Conservation (phyloP, 2,797 vertebrate species). For the Mionectes olivaceus region DNA sequence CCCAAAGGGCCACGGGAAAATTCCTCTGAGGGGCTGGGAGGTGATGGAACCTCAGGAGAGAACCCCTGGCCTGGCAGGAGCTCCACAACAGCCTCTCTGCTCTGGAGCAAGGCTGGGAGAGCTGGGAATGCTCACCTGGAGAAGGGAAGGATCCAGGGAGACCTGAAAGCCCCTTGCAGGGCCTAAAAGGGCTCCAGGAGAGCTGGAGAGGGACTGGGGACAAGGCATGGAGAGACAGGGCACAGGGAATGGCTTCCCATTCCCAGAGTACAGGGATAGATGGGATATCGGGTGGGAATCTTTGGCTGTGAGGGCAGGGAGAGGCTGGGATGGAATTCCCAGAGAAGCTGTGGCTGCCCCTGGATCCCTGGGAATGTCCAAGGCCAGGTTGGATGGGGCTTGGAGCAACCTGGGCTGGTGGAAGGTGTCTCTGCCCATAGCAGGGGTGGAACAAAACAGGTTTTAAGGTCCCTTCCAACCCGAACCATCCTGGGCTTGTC, state of each 20-base stretch:
- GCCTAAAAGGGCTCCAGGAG: not conserved
- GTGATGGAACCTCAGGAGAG: not conserved
- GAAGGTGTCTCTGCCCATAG: not conserved
- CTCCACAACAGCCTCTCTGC: no score
- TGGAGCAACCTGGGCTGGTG: fast-evolving
- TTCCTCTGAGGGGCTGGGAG: not conserved
- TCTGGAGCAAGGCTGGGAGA: not conserved
- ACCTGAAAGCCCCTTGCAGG: not conserved
- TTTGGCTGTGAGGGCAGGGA: not conserved
- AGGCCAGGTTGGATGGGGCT: not conserved
- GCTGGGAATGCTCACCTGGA: not conserved
- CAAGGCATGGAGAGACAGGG: not conserved
- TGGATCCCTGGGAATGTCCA: fast-evolving
- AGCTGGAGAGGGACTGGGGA: not conserved
- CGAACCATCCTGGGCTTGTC: not conserved
- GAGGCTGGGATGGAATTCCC: no score
- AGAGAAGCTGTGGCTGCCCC: no score
- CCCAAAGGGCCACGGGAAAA: not conserved
- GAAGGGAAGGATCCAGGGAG: no score
- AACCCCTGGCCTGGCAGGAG: not conserved
- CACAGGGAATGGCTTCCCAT: not conserved
- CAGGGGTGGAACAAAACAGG: fast-evolving
- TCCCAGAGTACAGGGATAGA: not conserved
- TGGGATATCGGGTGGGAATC: not conserved
- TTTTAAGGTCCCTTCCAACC: not conserved